Conservation (phyloP, 2,888 invertebrate species). For the Pseudeuparius sepicola region DNA sequence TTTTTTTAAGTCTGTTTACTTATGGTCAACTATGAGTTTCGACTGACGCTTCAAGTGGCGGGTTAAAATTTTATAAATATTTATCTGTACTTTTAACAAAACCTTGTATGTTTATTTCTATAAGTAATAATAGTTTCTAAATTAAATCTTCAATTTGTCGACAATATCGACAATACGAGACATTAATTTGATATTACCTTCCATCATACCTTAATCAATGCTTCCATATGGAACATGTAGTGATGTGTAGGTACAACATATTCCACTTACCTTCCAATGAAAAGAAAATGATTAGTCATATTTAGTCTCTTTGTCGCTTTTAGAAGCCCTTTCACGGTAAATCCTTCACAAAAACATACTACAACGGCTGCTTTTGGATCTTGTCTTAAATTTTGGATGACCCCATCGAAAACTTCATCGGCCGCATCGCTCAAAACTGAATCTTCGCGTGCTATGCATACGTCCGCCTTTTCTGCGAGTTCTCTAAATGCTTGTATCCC, state of each 20-base stretch:
- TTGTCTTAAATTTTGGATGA: slow-evolving; percentile 45
- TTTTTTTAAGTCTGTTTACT: no score
- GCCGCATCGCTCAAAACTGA: slow-evolving; percentile 51
- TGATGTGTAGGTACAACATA: no score
- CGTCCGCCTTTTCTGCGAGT: slow-evolving; percentile 52
- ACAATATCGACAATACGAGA: no score
- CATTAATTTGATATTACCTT: no score
- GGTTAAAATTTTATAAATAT: no score
- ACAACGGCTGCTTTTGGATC: slow-evolving; percentile 50
- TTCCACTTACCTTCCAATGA: slow-evolving; percentile 52
- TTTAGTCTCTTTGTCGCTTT: slow-evolving; percentile 49
- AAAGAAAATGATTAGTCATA: slow-evolving; percentile 48
- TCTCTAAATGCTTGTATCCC: slow-evolving; percentile 67
- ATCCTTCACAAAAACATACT: slow-evolving; percentile 72
- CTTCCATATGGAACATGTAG: neutral
- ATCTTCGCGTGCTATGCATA: slow-evolving; percentile 63
- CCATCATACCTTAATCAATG: no score
- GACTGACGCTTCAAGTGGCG: no score
- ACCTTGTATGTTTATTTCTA: no score
- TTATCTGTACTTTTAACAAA: no score
- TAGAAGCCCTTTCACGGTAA: slow-evolving; percentile 56
- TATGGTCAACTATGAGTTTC: no score
- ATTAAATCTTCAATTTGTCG: no score
- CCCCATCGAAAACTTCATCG: slow-evolving; percentile 46
- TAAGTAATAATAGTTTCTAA: no score